These are phyloP conservation scores for Eurosta solidaginis DNA, from an alignment of 1,140 invertebrate species.

Conservation along the genomic window DNA sequence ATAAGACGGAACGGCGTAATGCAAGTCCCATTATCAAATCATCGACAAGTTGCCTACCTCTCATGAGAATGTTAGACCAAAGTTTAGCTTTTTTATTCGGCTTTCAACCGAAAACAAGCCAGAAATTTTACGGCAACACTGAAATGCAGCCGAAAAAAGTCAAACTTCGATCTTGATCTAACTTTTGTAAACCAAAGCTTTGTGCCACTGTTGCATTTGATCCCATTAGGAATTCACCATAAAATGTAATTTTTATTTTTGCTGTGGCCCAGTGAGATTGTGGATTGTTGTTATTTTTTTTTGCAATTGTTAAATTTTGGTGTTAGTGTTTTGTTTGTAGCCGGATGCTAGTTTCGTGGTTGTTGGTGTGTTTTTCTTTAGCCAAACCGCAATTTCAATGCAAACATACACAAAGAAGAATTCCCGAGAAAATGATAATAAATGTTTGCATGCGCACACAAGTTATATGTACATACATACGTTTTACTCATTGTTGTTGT, in stretches of 20 bases:
- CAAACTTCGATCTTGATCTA: no score
- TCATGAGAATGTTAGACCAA: no score
- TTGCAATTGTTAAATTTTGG: no score
- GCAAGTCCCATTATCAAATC: no score
- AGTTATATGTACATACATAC: not conserved
- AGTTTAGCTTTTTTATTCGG: no score
- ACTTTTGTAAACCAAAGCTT: slow-evolving; percentile 7
- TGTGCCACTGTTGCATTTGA: not conserved
- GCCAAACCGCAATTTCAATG: slow-evolving; percentile 10
- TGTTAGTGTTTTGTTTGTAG: not conserved
- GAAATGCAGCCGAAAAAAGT: no score
- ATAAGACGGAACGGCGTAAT: no score
- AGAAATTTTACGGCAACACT: no score
- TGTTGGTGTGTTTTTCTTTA: slow-evolving; percentile 17
- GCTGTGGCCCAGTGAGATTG: not conserved
- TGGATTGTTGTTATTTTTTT: not conserved
- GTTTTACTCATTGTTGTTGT: not conserved
- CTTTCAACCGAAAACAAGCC: no score
- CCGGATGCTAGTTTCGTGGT: not conserved
- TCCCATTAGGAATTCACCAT: not conserved
- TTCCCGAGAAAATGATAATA: slow-evolving; percentile 6
- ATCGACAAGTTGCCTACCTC: no score
- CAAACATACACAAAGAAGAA: not conserved
- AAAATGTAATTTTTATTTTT: slow-evolving; percentile 16
- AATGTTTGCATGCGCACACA: slow-evolving; percentile 13